phyloP scores from a whole-genome alignment of 2,797 vertebrate species.

The Champsocephalus esox region DNA sequence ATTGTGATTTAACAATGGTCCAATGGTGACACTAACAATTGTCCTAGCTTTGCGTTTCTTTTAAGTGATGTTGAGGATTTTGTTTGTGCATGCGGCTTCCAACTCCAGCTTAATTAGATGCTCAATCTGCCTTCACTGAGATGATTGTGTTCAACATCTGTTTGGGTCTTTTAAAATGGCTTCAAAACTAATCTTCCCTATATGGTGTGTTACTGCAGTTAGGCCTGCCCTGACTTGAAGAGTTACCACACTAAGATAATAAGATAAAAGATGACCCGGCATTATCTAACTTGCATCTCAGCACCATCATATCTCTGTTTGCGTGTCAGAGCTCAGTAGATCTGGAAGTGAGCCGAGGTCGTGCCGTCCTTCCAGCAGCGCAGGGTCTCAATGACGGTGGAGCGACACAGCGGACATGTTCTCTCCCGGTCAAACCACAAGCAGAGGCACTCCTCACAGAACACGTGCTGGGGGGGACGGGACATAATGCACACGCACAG shows the following conservation, averaged over 20 bases:
- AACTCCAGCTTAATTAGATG: not conserved
- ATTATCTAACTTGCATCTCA: not conserved
- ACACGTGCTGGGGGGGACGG: constrained; percentile 89
- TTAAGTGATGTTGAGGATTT: constrained; percentile 6
- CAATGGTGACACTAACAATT: not conserved
- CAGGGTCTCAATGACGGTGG: constrained; percentile 89
- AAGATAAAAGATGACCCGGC: not conserved
- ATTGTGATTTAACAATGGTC: not conserved
- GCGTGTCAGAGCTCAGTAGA: constrained; percentile 84
- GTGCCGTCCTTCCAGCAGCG: constrained; percentile 98
- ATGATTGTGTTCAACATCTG: not conserved
- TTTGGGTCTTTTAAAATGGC: not conserved
- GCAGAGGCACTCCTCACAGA: constrained; percentile 97
- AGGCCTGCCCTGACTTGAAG: not conserved
- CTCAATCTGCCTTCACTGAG: not conserved
- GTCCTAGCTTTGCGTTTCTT: not conserved
- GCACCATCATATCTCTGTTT: not conserved
- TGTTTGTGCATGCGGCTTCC: not conserved
- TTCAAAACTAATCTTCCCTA: not conserved
- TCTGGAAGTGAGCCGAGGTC: constrained; percentile 97
- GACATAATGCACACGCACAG: constrained; percentile 11
- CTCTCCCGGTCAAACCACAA: constrained; percentile 97
- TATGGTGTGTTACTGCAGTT: not conserved
- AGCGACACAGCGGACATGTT: constrained; percentile 95
- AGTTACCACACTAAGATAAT: not conserved